These are phyloP conservation scores for Tadarida brasiliensis DNA, from an alignment of 2,797 vertebrate species.

Conservation along the genomic window DNA sequence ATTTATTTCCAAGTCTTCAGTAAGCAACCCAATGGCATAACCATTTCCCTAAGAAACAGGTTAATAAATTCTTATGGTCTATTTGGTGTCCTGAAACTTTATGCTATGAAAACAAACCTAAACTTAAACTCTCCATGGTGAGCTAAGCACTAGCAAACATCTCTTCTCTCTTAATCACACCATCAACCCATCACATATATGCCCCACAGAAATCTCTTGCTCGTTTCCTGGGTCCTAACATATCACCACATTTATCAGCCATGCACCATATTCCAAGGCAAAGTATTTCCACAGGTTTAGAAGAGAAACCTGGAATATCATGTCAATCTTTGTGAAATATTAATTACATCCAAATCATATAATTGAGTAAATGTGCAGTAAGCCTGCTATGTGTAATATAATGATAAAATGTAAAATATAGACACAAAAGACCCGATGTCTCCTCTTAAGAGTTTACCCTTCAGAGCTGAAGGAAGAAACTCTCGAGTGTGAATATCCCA, in stretches of 20 bases:
- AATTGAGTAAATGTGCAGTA: not conserved
- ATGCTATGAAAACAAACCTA: not conserved
- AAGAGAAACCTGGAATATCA: conserved; percentile 1
- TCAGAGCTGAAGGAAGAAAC: not conserved
- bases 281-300: not conserved
- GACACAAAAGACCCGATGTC: not conserved
- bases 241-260: not conserved
- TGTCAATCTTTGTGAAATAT: not conserved
- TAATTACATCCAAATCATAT: not conserved
- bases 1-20: not conserved
- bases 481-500: not conserved
- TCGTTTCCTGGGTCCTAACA: not conserved
- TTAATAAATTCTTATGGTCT: not conserved
- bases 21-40: not conserved
- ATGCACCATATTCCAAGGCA: not conserved
- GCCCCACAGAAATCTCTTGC: not conserved
- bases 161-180: not conserved
- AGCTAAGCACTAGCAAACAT: not conserved
- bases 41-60: not conserved
- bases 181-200: not conserved
- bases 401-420: not conserved
- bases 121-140: not conserved
- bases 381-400: not conserved
- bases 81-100: not conserved
- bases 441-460: not conserved